phyloP scores from a whole-genome alignment of 2,888 invertebrate genomes.

The Coremacera marginata region DNA sequence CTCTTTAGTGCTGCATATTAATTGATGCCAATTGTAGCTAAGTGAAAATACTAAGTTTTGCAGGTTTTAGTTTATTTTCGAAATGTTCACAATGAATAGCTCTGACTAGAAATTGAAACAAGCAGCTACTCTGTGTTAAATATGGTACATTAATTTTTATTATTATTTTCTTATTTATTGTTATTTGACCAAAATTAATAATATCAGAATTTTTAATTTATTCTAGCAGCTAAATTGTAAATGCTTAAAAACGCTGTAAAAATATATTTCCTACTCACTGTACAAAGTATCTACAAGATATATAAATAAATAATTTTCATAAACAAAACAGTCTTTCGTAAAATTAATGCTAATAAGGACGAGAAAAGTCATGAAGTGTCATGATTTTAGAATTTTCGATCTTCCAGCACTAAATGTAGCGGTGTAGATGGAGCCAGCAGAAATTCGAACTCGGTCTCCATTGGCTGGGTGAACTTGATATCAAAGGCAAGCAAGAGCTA shows the following conservation, averaged over 20 bases:
- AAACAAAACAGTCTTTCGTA: slow-evolving; percentile 34
- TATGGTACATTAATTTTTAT: no score
- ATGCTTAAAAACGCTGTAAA: neutral
- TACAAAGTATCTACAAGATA: neutral
- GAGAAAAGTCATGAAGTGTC: neutral
- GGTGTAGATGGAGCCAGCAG: slow-evolving; percentile 83
- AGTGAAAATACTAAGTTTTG: no score
- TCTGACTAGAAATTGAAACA: no score
- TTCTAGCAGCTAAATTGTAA: neutral
- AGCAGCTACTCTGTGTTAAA: no score
- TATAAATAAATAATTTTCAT: slow-evolving; percentile 19
- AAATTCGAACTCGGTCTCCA: slow-evolving; percentile 86
- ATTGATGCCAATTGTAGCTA: no score
- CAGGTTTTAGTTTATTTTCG: no score
- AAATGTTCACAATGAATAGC: no score
- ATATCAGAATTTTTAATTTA: no score
- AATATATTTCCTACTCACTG: slow-evolving; percentile 1
- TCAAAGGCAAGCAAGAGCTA: slow-evolving; percentile 81
- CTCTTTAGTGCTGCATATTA: no score
- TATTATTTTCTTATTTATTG: no score
- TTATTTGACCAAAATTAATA: no score
- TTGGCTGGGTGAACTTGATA: slow-evolving; percentile 76
- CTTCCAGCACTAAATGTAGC: slow-evolving; percentile 76
- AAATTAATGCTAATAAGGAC: neutral
- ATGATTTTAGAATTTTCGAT: slow-evolving; percentile 68